These are phyloP conservation scores for Odobenus rosmarus DNA, from an alignment of 2,113 vertebrate genomes.

Conservation along the genomic window DNA sequence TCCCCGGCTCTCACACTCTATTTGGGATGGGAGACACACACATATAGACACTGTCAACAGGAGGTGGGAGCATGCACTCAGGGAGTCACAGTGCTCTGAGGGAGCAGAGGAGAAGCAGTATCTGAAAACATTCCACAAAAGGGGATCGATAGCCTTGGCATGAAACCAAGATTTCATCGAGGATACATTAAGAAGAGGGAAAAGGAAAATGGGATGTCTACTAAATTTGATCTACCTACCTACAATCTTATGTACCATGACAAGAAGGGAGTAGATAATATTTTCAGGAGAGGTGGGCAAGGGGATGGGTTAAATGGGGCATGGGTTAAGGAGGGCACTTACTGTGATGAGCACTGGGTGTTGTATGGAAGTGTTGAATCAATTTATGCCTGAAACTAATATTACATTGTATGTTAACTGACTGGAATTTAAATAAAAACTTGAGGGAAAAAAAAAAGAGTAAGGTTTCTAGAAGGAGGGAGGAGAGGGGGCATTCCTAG, in stretches of 20 bases:
- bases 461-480: neutral
- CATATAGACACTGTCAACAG: neutral
- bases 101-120: neutral
- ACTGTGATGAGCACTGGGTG: neutral
- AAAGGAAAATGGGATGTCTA: neutral
- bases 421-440: neutral
- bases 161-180: neutral
- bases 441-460: neutral
- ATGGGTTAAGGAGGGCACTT: neutral
- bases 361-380: neutral
- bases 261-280: neutral
- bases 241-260: neutral
- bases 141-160: neutral
- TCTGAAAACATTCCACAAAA: neutral
- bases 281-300: neutral
- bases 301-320: neutral
- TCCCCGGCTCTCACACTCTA: neutral
- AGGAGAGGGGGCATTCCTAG: neutral
- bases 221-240: neutral
- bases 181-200: neutral
- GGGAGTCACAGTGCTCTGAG: neutral
- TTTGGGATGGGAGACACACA: neutral
- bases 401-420: neutral
- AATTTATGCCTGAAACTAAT: neutral
- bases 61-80: accelerated